These are phyloP conservation scores for Geotrypetes seraphini DNA, from an alignment of 2,797 vertebrate genomes.

Conservation along the genomic window DNA sequence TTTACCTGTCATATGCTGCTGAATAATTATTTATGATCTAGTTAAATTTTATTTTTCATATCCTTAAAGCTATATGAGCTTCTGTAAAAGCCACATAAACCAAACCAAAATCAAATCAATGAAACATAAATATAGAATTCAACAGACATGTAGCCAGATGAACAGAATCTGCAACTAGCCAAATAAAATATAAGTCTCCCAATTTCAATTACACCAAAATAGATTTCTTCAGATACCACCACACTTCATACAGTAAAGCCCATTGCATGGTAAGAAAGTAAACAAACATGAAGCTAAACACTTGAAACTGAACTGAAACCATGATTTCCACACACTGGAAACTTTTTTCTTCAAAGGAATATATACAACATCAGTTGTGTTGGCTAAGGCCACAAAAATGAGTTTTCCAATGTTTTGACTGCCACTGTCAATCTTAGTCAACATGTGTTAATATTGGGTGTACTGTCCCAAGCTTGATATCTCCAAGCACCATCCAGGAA, in stretches of 20 bases:
- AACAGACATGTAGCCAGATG: constrained; percentile 5
- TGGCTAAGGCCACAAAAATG: constrained; percentile 69
- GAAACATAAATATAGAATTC: constrained; percentile 10
- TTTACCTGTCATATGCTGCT: too few species aligned
- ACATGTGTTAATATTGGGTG: constrained; percentile 33
- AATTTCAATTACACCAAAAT: constrained; percentile 12
- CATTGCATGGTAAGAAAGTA: constrained; percentile 40
- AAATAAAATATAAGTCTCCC: constrained; percentile 32
- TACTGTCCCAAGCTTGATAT: constrained; percentile 22
- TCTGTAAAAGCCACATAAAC: constrained; percentile 13
- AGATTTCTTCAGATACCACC: constrained; percentile 41
- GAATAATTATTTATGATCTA: background rate
- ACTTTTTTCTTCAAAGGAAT: too few species aligned
- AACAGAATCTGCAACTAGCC: constrained; percentile 11
- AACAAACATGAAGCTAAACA: constrained; percentile 46
- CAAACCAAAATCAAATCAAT: constrained; percentile 26
- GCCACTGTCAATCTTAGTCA: constrained; percentile 25
- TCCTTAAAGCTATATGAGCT: background rate
- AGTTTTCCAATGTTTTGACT: constrained; percentile 41
- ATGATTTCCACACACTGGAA: constrained; percentile 14
- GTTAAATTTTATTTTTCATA: background rate
- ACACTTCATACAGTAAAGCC: constrained; percentile 39
- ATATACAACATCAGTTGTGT: constrained; percentile 31
- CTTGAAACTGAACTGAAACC: constrained; percentile 23
- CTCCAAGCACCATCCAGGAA: constrained; percentile 7